Percentiles rank a stretch among this genome's conserved stretches.
phyloP scores from a whole-genome alignment of 53 echinoderm and acorn worm genomes.

The Stichopus horrens region DNA sequence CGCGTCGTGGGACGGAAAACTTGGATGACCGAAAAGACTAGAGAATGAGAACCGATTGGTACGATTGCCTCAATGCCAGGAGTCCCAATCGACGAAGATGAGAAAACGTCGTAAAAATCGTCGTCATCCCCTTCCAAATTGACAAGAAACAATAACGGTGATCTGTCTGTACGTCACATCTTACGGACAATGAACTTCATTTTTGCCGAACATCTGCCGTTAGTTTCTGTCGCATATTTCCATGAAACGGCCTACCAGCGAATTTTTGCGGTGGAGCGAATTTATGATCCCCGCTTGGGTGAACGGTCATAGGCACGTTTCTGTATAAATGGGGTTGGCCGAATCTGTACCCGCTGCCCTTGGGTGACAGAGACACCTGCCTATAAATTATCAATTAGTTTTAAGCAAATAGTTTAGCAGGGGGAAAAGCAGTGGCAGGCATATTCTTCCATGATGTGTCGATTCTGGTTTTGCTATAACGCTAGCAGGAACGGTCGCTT shows the following conservation, averaged over 20 bases:
- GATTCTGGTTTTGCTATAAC: too few relatives aligned
- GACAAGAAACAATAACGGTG: slow-evolving; percentile 10
- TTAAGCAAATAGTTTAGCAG: not conserved
- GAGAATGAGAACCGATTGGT: too few relatives aligned
- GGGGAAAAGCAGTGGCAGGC: too few relatives aligned
- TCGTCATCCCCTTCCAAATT: not conserved
- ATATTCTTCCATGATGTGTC: too few relatives aligned
- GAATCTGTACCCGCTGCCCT: not conserved
- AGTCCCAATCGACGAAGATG: not conserved
- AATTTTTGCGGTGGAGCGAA: slow-evolving; percentile 27
- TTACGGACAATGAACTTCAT: slow-evolving; percentile 39
- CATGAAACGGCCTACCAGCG: slow-evolving; percentile 21
- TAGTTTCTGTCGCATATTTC: slow-evolving; percentile 24
- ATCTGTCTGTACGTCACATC: not conserved
- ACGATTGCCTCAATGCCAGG: too few relatives aligned
- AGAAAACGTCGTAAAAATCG: slow-evolving; percentile 30
- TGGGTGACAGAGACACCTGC: slow-evolving; percentile 26
- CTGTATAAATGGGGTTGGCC: not conserved
- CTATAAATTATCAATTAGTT: slow-evolving; percentile 18
- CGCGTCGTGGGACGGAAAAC: too few relatives aligned
- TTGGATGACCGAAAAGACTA: too few relatives aligned
- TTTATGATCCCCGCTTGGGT: not conserved
- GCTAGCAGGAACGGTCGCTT: too few relatives aligned
- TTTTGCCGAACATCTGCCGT: slow-evolving; percentile 29
- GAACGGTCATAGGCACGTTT: slow-evolving; percentile 7